These are phyloP conservation scores for Neoascia interrupta DNA, from an alignment of 2,888 invertebrate genomes.

Conservation along the genomic window DNA sequence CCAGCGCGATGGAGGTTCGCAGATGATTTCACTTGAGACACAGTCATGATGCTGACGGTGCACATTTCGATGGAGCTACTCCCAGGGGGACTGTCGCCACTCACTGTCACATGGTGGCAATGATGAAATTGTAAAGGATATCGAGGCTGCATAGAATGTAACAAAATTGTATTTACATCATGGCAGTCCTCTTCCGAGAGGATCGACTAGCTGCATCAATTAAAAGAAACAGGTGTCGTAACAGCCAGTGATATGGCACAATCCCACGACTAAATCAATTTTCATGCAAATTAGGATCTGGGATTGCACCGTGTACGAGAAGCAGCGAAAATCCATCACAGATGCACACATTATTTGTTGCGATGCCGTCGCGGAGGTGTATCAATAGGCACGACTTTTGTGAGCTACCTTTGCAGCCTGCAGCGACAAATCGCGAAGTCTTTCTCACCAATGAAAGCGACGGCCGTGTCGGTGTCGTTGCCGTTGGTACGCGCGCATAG, in stretches of 20 bases:
- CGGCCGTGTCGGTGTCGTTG: slow-evolving; percentile 22
- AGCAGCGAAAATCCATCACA: slow-evolving; percentile 64
- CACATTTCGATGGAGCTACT: slow-evolving; percentile 16
- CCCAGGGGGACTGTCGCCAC: slow-evolving; percentile 31
- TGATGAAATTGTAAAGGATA: slow-evolving; percentile 47
- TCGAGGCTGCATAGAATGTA: too few relatives aligned
- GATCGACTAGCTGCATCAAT: slow-evolving; percentile 38
- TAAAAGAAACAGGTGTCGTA: slow-evolving; percentile 67
- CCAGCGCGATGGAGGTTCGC: slow-evolving; percentile 38
- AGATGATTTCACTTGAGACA: slow-evolving; percentile 36
- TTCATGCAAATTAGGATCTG: slow-evolving; percentile 69
- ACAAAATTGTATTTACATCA: slow-evolving; percentile 46
- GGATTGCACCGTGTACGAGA: slow-evolving; percentile 50
- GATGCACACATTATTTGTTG: slow-evolving; percentile 58
- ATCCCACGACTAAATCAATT: slow-evolving; percentile 67
- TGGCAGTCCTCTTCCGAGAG: slow-evolving; percentile 26
- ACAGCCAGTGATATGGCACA: slow-evolving; percentile 49
- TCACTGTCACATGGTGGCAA: slow-evolving; percentile 53
- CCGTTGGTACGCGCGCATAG: slow-evolving; percentile 19
- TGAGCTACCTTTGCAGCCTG: slow-evolving; percentile 9
- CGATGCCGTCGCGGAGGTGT: slow-evolving; percentile 25
- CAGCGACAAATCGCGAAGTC: slow-evolving; percentile 19
- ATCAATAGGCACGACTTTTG: slow-evolving; percentile 43
- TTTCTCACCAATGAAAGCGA: slow-evolving; percentile 22
- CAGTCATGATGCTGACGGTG: slow-evolving; percentile 22